Evolutionary conservation across 2,113 vertebrate genomes (phyloP).

Genomic region (Oreotrochilus melanogaster): DNA sequence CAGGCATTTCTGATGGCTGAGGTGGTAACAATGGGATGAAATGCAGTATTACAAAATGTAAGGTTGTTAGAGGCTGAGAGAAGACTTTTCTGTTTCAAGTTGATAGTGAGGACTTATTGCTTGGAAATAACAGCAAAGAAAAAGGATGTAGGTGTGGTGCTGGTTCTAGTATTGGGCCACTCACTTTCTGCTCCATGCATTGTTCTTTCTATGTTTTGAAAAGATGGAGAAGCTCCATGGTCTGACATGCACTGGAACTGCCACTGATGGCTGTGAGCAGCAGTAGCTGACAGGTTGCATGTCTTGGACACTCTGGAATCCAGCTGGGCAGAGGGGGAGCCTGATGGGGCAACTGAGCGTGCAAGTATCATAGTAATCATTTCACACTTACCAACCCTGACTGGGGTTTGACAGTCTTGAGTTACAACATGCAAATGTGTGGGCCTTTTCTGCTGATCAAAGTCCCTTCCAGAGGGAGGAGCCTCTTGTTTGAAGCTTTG

Average conservation of each 20-base stretch:
- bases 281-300: not conserved
- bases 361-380: not conserved
- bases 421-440: not conserved
- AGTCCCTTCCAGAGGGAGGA: not conserved
- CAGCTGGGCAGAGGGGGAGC: not conserved
- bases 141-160: not conserved
- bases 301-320: not conserved
- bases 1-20: not conserved
- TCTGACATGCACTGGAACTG: rapidly evolving
- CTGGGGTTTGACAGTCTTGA: not conserved
- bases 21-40: not conserved
- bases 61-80: not conserved
- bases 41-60: not conserved
- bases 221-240: not conserved
- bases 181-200: not conserved
- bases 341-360: not conserved
- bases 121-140: not conserved
- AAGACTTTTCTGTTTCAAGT: not conserved
- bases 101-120: not conserved
- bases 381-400: not conserved
- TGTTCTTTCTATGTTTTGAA: not conserved
- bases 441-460: not conserved
- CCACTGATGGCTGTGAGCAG: not conserved
- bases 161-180: not conserved
- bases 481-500: not conserved